phyloP scores from a whole-genome alignment of 2,113 vertebrate genomes.

The Callionymus lyra region DNA sequence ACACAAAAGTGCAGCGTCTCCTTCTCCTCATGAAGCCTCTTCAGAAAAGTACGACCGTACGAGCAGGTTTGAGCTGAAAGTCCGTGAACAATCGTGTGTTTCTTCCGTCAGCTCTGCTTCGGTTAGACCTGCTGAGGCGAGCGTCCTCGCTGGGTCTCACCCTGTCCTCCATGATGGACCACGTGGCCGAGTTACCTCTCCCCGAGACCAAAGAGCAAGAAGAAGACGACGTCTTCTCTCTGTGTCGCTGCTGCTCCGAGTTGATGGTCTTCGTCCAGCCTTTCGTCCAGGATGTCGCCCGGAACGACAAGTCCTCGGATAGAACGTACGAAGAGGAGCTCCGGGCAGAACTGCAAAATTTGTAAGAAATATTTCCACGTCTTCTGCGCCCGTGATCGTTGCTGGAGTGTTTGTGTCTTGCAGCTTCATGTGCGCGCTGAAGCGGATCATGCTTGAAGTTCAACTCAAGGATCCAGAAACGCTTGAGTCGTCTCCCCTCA shows the following conservation, averaged over 20 bases:
- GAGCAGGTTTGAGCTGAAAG: too few species aligned
- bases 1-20: conserved; percentile 70
- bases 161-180: conserved; percentile 80
- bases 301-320: conserved; percentile 10
- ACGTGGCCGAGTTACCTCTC: conserved; percentile 78
- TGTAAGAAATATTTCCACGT: conserved; percentile 68
- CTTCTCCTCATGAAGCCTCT: conserved; percentile 80
- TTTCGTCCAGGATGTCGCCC: conserved; percentile 74
- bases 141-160: conserved; percentile 84
- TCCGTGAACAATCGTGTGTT: not conserved
- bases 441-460: conserved; percentile 75
- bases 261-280: conserved; percentile 75
- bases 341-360: conserved; percentile 82
- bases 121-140: conserved; percentile 73
- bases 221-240: conserved; percentile 73
- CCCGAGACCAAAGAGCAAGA: conserved; percentile 81
- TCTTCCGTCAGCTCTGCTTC: conserved; percentile 70
- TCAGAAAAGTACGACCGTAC: conserved; percentile 71
- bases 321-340: conserved; percentile 62
- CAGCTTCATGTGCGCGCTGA: conserved; percentile 88
- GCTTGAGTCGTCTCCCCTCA: conserved; percentile 70
- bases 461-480: conserved; percentile 73
- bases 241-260: conserved; percentile 78
- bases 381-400: not conserved
- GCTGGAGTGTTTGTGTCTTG: conserved; percentile 10